A percentile compares a stretch with the other conserved stretches of the same genome.
phyloP scores from a whole-genome alignment of 2,113 vertebrate genomes.

The Chroicocephalus ridibundus region DNA sequence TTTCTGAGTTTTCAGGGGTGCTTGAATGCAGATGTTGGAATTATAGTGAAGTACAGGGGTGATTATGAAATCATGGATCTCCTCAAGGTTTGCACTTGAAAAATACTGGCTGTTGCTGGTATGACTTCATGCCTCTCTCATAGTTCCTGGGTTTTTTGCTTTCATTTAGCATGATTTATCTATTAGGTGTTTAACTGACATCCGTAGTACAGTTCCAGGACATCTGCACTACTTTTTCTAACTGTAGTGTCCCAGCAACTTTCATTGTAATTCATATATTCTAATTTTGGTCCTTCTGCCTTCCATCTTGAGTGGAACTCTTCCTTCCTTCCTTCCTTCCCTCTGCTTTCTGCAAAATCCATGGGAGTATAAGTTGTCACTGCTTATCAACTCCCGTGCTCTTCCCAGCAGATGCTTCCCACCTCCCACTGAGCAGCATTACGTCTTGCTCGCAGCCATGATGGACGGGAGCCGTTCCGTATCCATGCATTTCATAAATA shows the following conservation, averaged over 20 bases:
- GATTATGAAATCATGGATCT: neutral
- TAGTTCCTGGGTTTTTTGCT: neutral
- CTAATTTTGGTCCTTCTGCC: neutral
- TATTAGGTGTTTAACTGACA: neutral
- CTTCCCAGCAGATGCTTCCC: conserved; percentile 40
- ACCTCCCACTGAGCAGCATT: conserved; percentile 47
- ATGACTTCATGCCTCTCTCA: neutral
- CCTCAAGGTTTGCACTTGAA: neutral
- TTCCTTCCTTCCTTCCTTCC: too few species aligned
- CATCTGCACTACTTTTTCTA: neutral
- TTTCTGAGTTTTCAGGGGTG: neutral
- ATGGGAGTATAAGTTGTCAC: conserved; percentile 17
- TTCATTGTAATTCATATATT: neutral
- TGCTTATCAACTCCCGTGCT: conserved; percentile 15
- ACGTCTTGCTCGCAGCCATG: conserved; percentile 61
- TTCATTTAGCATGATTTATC: neutral
- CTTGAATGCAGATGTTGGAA: neutral
- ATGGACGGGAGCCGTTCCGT: conserved; percentile 21
- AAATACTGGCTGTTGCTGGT: neutral
- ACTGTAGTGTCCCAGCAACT: neutral
- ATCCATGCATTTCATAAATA: neutral
- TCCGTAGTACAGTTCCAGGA: neutral
- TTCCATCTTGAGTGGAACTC: neutral
- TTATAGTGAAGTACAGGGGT: neutral
- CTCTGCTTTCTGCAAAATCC: conserved; percentile 9